Conservation (phyloP, 2,797 vertebrate genomes). For the Poliocrania exsul region DNA sequence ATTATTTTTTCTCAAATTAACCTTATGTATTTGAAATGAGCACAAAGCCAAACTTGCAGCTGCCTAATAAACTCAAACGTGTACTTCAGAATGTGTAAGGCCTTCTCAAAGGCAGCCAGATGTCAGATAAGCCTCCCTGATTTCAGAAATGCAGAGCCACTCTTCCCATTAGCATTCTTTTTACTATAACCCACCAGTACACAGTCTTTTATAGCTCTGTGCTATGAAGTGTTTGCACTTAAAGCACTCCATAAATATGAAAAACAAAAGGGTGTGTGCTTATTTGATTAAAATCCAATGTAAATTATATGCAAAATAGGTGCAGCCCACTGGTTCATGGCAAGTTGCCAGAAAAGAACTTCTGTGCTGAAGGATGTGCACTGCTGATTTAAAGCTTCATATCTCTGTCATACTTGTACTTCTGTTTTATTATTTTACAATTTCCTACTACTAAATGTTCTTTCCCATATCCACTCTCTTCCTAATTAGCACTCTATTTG, state of each 20-base stretch:
- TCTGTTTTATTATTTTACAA: neutral
- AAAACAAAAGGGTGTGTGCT: neutral
- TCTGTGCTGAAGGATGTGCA: neutral
- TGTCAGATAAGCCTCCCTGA: neutral
- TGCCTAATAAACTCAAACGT: neutral
- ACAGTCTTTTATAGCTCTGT: neutral
- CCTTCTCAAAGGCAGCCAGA: neutral
- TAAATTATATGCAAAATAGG: conserved; percentile 22
- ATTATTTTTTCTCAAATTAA: neutral
- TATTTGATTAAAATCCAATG: conserved; percentile 9
- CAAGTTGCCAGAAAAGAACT: neutral
- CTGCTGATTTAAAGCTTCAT: neutral
- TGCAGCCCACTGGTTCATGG: neutral
- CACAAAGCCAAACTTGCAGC: neutral
- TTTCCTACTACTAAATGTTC: neutral
- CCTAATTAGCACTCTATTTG: neutral
- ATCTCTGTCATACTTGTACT: neutral
- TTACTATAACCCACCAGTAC: neutral
- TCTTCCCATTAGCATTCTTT: neutral
- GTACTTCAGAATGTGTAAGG: neutral
- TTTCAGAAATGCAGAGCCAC: neutral
- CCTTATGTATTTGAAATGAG: neutral
- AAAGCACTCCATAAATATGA: neutral
- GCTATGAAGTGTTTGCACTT: neutral
- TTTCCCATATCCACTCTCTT: neutral